Base-by-base conservation (phyloP, 2,113 vertebrate species). In the Pluvialis apricaria region DNA sequence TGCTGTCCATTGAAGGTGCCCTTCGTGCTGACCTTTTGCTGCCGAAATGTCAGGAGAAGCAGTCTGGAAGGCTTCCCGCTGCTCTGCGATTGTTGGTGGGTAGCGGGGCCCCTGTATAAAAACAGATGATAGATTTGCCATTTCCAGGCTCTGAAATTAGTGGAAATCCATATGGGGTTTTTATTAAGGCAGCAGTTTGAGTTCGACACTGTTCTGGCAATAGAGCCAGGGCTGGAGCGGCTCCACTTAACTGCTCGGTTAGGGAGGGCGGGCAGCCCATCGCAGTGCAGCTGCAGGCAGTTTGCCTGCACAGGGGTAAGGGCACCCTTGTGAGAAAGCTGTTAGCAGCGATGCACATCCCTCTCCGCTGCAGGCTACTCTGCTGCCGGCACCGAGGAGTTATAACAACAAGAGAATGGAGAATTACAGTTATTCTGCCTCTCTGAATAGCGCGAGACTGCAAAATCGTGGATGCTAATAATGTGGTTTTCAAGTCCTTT, bases 31-130 rank as follows among this genome's bases (percentile, higher is more conserved):
- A 81, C 96, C 97, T 97, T 96, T 98, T 93, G 92, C 94, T 85
- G 95, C 84, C 2, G 18, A 97, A 97, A 97, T 97, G 97, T 97
- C 97, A 97, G 94, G 86, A 95, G 92, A 79, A 97, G 54, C 5
- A 85, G 77, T 81, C 76, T 94, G 93, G 82, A 78, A 95, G 77
- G 77, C 65, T 97, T 95, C 88, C 82, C 2, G 1, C 75, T 76
- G 21, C 76, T 75, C 44, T 1, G 32, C 0, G 7, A 45, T 68
- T 71, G 62, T 44, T 66, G 73, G 60, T 90, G 89, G 87, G 55
- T 45, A 96, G 92, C 1, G 0, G 13, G 45, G 45, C 79, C 86
- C 57, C 78, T 52, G 52, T 69, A 2, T 85, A 81, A 82, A 82
- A 89, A 13, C 90, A 68, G 58, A 73, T 72, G 70, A 94, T 95